Conservation (phyloP, 2,797 vertebrate species). For the Dipus sagitta region DNA sequence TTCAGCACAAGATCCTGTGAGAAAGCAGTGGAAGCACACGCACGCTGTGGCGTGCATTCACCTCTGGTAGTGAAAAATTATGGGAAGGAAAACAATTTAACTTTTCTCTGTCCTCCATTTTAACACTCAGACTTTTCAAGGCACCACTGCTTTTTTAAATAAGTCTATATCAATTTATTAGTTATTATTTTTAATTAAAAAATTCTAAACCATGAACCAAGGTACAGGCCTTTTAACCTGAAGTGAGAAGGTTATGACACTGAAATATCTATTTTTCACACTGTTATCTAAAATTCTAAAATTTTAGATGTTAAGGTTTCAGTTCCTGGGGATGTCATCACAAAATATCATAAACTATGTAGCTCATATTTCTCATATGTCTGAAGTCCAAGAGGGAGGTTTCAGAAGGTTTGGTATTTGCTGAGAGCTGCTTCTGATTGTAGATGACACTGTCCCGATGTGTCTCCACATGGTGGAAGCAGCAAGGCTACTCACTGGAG, state of each 20-base stretch:
- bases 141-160: background rate
- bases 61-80: background rate
- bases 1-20: background rate
- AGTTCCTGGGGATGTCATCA: background rate
- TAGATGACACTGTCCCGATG: background rate
- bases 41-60: background rate
- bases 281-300: background rate
- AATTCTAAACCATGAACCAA: background rate
- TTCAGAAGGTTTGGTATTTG: background rate
- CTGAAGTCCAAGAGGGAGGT: background rate
- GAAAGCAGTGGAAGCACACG: background rate
- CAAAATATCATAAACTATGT: background rate
- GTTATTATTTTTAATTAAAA: background rate
- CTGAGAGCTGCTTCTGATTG: background rate
- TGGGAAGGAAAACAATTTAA: background rate
- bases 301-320: background rate
- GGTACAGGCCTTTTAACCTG: background rate
- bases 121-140: background rate
- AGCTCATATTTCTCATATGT: background rate
- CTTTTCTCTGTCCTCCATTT: background rate
- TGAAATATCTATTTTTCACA: background rate
- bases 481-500: background rate
- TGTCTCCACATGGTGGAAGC: background rate
- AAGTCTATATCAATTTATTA: background rate
- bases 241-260: background rate